Percentiles rank a stretch among this genome's conserved stretches.
These are phyloP conservation scores for Chromis chromis DNA, from an alignment of 2,797 vertebrate genomes.

Conservation along the genomic window DNA sequence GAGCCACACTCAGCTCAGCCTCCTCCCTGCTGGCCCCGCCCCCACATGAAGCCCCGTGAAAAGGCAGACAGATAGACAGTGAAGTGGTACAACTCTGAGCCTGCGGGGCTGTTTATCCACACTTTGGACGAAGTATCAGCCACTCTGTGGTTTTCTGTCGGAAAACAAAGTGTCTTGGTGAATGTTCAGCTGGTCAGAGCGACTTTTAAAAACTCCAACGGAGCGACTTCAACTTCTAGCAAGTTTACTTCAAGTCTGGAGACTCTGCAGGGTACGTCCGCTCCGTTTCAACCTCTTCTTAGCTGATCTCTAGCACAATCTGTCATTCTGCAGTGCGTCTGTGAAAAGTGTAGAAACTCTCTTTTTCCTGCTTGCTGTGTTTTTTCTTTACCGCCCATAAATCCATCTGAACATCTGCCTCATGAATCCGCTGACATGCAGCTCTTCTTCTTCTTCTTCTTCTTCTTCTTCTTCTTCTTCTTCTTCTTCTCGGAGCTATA, in stretches of 20 bases:
- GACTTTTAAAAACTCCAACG: slow-evolving; percentile 11
- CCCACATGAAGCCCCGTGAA: slow-evolving; percentile 63
- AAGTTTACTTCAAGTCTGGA: slow-evolving; percentile 50
- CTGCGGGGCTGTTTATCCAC: slow-evolving; percentile 37
- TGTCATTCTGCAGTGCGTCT: neutral
- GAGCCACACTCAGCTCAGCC: slow-evolving; percentile 41
- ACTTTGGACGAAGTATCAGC: neutral
- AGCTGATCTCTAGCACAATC: neutral
- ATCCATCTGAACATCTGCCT: slow-evolving; percentile 61
- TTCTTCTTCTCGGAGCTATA: slow-evolving; percentile 11
- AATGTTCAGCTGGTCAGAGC: slow-evolving; percentile 18
- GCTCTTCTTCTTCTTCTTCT: neutral
- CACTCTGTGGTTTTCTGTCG: neutral
- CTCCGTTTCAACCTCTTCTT: slow-evolving; percentile 4
- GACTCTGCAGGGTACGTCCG: slow-evolving; percentile 76
- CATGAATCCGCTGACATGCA: slow-evolving; percentile 31
- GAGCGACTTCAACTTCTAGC: slow-evolving; percentile 56
- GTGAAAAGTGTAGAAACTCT: neutral
- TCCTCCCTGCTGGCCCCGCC: slow-evolving; percentile 74
- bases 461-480: too few relatives aligned
- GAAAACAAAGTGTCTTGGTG: slow-evolving; percentile 8
- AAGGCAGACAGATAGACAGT: slow-evolving; percentile 54
- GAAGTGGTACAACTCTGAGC: slow-evolving; percentile 66
- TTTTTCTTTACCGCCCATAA: slow-evolving; percentile 21
- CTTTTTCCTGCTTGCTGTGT: neutral